Conservation (phyloP, 2,797 vertebrate species). For the Xenopus petersii region DNA sequence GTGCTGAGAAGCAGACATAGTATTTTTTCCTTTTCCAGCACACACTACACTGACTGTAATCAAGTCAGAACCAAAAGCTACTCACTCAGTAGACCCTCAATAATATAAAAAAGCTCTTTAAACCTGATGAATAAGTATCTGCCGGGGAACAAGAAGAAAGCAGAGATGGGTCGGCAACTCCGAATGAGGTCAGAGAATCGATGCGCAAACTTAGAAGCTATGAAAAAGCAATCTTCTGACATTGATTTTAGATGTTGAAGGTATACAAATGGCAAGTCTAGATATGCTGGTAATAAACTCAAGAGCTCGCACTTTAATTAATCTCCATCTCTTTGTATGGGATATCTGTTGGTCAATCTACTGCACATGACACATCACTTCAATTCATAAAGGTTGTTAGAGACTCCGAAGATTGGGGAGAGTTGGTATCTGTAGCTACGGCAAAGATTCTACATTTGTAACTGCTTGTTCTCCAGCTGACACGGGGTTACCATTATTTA, state of each 20-base stretch:
- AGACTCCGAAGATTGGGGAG: neutral
- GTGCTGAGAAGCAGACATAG: neutral
- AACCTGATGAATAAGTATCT: slow-evolving; percentile 8
- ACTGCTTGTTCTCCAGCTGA: too few species aligned
- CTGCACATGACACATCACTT: neutral
- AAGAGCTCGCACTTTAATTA: slow-evolving; percentile 24
- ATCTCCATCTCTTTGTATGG: neutral
- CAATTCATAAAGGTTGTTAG: neutral
- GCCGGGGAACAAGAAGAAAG: neutral
- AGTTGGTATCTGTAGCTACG: too few species aligned
- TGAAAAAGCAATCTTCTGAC: slow-evolving; percentile 36
- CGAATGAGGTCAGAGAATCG: slow-evolving; percentile 35
- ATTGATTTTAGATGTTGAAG: slow-evolving; percentile 25
- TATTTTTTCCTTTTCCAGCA: neutral
- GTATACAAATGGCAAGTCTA: neutral
- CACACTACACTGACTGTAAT: neutral
- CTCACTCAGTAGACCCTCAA: neutral
- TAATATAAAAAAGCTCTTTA: neutral
- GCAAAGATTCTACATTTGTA: too few species aligned
- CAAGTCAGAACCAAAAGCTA: neutral
- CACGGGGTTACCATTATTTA: too few species aligned
- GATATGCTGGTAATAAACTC: neutral
- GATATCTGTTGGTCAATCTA: neutral
- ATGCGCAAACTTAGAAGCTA: slow-evolving; percentile 9
- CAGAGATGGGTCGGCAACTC: slow-evolving; percentile 15